These are phyloP conservation scores for Epicauta chinensis DNA, from an alignment of 1,140 invertebrate genomes.

Conservation along the genomic window DNA sequence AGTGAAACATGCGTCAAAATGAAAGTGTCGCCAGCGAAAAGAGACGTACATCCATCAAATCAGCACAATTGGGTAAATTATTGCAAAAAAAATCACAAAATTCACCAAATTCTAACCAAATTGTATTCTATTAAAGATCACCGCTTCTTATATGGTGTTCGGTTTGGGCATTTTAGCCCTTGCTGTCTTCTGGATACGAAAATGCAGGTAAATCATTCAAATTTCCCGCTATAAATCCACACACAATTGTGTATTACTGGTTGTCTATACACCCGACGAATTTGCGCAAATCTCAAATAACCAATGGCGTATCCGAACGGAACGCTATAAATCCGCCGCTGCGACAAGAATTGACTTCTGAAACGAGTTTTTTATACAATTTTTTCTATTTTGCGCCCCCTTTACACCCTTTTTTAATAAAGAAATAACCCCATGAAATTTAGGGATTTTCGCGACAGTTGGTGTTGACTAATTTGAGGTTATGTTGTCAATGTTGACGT, in stretches of 20 bases:
- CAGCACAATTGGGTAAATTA: conserved; percentile 31
- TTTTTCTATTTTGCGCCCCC: neutral
- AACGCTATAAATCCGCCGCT: too few relatives aligned
- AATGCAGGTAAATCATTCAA: conserved; percentile 33
- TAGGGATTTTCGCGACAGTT: too few relatives aligned
- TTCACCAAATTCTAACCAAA: neutral
- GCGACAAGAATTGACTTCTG: neutral
- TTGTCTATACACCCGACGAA: too few relatives aligned
- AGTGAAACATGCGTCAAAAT: conserved; percentile 29
- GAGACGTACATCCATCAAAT: conserved; percentile 19
- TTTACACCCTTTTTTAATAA: too few relatives aligned
- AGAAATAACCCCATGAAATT: too few relatives aligned
- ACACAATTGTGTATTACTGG: neutral
- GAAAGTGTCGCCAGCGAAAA: conserved; percentile 26
- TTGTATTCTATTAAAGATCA: conserved; percentile 24
- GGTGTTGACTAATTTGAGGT: too few relatives aligned
- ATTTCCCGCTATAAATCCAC: neutral
- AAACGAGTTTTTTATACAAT: neutral
- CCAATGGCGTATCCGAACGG: too few relatives aligned
- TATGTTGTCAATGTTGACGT: too few relatives aligned
- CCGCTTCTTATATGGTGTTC: conserved; percentile 24
- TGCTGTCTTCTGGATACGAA: conserved; percentile 32
- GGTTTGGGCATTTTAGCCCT: conserved; percentile 32
- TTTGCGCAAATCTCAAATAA: too few relatives aligned
- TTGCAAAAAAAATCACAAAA: neutral